Percentiles rank a stretch among this genome's conserved stretches.
Evolutionary conservation across 1,140 invertebrate genomes (phyloP).

Genomic region (Leguminivora glycinivorella): DNA sequence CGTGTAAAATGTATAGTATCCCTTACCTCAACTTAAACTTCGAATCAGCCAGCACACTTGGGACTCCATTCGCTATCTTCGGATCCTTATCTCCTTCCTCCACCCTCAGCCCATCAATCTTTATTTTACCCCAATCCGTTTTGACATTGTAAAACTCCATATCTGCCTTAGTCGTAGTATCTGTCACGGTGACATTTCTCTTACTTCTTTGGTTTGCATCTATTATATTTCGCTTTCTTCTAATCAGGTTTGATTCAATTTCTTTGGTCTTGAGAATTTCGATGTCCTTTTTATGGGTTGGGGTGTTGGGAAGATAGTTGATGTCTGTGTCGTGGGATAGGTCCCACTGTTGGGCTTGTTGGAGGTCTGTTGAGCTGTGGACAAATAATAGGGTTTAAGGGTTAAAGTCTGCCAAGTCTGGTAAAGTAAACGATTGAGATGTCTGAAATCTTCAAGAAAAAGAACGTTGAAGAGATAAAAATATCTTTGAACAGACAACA

Average conservation of each 20-base stretch:
- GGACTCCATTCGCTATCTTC: conserved; percentile 81
- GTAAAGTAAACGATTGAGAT: too few relatives aligned
- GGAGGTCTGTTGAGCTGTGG: conserved; percentile 32
- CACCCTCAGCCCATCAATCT: conserved; percentile 81
- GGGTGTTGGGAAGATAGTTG: conserved; percentile 54
- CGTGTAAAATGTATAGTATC: too few relatives aligned
- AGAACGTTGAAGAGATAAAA: too few relatives aligned
- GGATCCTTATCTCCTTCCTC: conserved; percentile 82
- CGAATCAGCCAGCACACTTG: conserved; percentile 81
- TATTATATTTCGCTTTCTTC: neutral
- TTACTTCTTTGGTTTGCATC: neutral
- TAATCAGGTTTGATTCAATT: conserved; percentile 2
- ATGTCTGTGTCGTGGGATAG: conserved; percentile 69
- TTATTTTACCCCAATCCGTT: conserved; percentile 38
- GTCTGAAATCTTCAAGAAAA: too few relatives aligned
- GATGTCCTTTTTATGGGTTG: conserved; percentile 53
- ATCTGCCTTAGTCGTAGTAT: conserved; percentile 11
- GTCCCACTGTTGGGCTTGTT: conserved; percentile 48
- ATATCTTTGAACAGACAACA: too few relatives aligned
- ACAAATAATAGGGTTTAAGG: neutral
- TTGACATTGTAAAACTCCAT: conserved; percentile 42
- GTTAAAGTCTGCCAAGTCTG: neutral
- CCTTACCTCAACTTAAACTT: conserved; percentile 77
- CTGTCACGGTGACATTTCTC: neutral
- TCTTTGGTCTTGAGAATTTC: conserved; percentile 48